Conservation (phyloP, 2,888 invertebrate species). For the Neoaliturus tenellus region DNA sequence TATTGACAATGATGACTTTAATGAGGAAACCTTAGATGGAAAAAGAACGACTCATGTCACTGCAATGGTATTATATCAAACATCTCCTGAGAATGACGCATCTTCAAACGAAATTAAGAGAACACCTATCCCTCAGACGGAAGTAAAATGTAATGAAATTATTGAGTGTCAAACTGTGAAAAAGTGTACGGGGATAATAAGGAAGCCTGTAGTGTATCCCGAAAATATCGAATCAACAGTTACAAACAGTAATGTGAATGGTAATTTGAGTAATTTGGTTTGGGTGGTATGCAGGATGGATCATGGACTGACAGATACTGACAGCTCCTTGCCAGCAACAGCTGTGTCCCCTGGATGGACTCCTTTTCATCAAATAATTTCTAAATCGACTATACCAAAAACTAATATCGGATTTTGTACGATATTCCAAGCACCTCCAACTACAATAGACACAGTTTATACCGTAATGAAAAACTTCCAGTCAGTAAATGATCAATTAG, state of each 20-base stretch:
- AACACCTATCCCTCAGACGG: not conserved
- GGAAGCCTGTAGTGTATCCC: not conserved
- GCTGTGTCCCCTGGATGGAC: not conserved
- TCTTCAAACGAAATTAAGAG: not conserved
- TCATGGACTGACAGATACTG: not conserved
- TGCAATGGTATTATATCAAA: conserved; percentile 31
- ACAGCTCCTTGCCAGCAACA: not conserved
- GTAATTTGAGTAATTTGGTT: not conserved
- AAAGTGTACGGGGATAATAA: not conserved
- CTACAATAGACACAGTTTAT: not conserved
- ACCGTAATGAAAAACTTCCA: conserved; percentile 26
- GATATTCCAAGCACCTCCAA: not conserved
- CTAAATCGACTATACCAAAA: not conserved
- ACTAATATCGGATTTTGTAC: conserved; percentile 22
- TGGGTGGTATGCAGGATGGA: conserved; percentile 8
- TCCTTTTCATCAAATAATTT: conserved; percentile 8
- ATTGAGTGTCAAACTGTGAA: not conserved
- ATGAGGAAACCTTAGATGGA: conserved; percentile 21
- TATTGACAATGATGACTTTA: conserved; percentile 2
- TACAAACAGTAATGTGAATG: no score
- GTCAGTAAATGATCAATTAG: not conserved
- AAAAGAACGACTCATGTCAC: conserved; percentile 32
- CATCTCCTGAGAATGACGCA: not conserved
- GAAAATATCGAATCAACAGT: not conserved
- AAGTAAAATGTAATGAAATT: not conserved